These are phyloP conservation scores for Morus bassanus DNA, from an alignment of 2,797 vertebrate species.

Conservation along the genomic window DNA sequence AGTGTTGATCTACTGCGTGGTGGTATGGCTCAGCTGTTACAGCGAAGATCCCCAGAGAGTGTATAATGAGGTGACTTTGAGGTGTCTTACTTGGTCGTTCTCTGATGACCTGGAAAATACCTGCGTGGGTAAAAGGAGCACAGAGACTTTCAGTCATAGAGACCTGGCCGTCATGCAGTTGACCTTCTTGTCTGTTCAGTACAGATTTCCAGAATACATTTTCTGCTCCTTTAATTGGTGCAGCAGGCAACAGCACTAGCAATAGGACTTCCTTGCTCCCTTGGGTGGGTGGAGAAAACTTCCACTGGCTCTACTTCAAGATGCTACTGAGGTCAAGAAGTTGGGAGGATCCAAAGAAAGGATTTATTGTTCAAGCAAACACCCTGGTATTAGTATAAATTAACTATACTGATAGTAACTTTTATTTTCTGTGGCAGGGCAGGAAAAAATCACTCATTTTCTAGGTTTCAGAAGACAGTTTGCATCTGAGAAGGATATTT, in stretches of 20 bases:
- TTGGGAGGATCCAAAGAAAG: neutral
- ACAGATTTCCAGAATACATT: neutral
- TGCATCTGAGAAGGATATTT: neutral
- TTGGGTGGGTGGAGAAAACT: neutral
- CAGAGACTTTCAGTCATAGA: neutral
- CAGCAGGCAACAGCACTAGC: neutral
- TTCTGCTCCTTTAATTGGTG: neutral
- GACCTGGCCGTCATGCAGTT: neutral
- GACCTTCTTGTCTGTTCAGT: neutral
- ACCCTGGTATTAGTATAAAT: constrained; percentile 5
- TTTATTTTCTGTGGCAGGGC: neutral
- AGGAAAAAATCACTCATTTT: neutral
- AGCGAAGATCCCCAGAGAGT: neutral
- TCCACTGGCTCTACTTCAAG: neutral
- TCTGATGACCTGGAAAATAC: neutral
- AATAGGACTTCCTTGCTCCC: neutral
- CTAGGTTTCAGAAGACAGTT: neutral
- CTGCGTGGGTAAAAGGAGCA: neutral
- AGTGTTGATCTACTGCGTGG: neutral
- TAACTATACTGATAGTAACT: neutral
- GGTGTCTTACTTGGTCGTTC: neutral
- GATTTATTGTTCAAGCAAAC: neutral
- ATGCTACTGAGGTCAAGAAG: neutral
- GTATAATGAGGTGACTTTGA: neutral
- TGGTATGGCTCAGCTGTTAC: neutral